Base-by-base conservation (phyloP, 1,140 invertebrate species). In the Aphis gossypii region DNA sequence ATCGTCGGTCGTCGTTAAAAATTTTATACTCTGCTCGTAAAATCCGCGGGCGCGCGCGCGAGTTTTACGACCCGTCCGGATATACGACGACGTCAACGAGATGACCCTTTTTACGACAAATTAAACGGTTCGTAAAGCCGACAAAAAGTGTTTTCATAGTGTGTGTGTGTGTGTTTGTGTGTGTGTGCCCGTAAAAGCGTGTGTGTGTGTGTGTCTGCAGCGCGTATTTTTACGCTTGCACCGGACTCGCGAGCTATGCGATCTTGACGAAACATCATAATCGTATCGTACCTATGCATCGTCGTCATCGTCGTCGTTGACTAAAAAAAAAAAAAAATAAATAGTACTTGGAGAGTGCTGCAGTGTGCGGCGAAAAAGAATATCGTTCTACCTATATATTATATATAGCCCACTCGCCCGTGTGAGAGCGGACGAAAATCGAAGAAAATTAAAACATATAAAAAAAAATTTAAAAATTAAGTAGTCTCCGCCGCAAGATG, bases 401-500 rank as follows among this genome's bases (percentile, higher is more conserved):
- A 41, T 41, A 41, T 41, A 41, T 41, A 41, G 38, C 38, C 82
- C 38, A 30, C 60, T 11, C 21, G 86, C 30, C 11, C 48, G n/a
- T 88, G 44, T 30, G 25, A n/a, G 21, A n/a, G 21, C 35, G 35
- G 25, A 51, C 35, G 4, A 38, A 56, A 87, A 46, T 46, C 14
- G 48, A 21, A 35, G 38, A 41, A 41, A 41, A 1, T 41, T 3
- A 41, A 41, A 89, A 35, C 20, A 1, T 35, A 38, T 54, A 51
- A n/a, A 54, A 20, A 54, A 48, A 87, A 18, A 86, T 46, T 14
- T 51, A 20, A 51, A 84, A 5, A 35, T 35, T 2, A 23, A 7
- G 46, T 25, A 38, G 7, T 35, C 48, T 5, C 7, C 23, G n/a
- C n/a, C 48, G 95, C 95, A 96, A 96, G 96, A 99, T 98, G 98